Evolutionary conservation across 2,797 vertebrate species (phyloP).

Genomic region (Tokudaia muenninki): DNA sequence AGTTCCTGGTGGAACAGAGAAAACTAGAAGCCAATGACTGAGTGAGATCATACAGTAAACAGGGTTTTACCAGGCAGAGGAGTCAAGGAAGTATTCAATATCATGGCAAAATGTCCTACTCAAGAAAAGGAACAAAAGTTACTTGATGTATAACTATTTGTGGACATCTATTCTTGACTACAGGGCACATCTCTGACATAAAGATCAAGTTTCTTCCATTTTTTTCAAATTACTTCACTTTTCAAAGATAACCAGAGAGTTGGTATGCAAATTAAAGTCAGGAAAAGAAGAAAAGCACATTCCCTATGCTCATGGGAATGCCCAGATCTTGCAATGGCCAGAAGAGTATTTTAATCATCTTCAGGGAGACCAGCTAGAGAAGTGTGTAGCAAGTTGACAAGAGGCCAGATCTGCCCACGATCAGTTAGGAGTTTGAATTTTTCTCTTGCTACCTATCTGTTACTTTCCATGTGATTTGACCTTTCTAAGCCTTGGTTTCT

Average conservation of each 20-base stretch:
- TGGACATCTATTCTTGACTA: not conserved
- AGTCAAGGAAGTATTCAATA: constrained; percentile 33
- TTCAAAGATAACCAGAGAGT: not conserved
- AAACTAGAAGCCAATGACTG: not conserved
- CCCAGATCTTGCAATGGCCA: not conserved
- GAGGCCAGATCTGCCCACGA: not conserved
- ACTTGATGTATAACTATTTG: not conserved
- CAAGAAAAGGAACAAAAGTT: constrained; percentile 26
- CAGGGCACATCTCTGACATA: not conserved
- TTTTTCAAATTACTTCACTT: not conserved
- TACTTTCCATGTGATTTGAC: not conserved
- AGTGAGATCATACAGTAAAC: not conserved
- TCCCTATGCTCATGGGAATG: not conserved
- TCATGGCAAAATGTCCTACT: not conserved
- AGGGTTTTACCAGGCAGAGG: not conserved
- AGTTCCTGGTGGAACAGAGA: constrained; percentile 29
- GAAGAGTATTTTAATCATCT: not conserved
- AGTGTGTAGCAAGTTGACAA: not conserved
- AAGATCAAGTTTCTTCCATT: not conserved
- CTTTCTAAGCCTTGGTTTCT: not conserved
- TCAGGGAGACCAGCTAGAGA: not conserved
- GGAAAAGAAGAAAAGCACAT: not conserved
- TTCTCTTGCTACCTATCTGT: not conserved
- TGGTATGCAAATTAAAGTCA: not conserved
- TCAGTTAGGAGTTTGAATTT: not conserved